Base-by-base conservation (phyloP, 30 jellyfish, hydroid and myxozoan species). In the Euphysa ruthae region DNA sequence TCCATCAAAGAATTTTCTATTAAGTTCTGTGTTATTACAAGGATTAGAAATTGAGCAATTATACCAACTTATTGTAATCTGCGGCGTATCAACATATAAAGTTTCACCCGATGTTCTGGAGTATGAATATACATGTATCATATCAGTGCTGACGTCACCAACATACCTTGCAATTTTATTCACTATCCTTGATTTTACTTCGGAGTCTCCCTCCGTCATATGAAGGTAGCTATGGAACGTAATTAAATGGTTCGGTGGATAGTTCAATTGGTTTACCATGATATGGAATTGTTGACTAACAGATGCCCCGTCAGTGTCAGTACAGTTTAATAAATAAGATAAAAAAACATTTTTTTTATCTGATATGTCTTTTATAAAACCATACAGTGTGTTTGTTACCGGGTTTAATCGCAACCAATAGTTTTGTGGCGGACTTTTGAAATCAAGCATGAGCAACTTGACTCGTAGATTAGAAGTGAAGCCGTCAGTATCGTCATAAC, bases 401-500 rank as follows among this genome's bases (percentile, higher is more conserved):
- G 38, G 73, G 32, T 68, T 68, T 2, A 68, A 27, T 6, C 29
- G 80, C 46, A 68, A n/a, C 80, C 80, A 68, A 44, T 26, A 32
- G 43, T 28, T 25, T 14, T 25, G 30, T 5, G 74, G 54, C 22
- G 29, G 35, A 8, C 24, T 22, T 7, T 58, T 52, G 8, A 26
- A 10, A 0, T 68, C 49, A 18, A 16, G 15, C 25, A 8, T 26
- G 28, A 43, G 60, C 4, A 68, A 2, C 26, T 68, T 25, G 7
- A 68, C 18, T 12, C 32, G 74, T 4, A 68, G 74, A 22, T 68
- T 68, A 16, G 81, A 51, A 0, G 85, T 77, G 55, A 44, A 44
- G 1, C 95, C 95, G 32, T 69, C 92, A 50, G 74, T 82, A 25
- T 32, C 20, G 66, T 83, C 95, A 44, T 52, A 43, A 35, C 87